Evolutionary conservation across 1,140 invertebrate genomes (phyloP), one percentile per base, ranked within the genome.

Genomic region (Hyles vespertilio): DNA sequence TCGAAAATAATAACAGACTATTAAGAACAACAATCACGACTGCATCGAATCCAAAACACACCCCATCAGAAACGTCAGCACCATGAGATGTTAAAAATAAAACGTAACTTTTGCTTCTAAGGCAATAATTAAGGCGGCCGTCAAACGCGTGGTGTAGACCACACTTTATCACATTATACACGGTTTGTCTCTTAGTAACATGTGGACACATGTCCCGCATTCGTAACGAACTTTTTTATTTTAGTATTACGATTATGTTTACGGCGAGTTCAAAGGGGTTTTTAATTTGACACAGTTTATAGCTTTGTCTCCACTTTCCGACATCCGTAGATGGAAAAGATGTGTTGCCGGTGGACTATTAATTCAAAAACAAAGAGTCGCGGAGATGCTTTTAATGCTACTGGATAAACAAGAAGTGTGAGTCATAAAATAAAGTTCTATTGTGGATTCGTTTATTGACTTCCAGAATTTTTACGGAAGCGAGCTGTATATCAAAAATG

Each of bases 211-310:
- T 87, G 84, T 85, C 81, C 76, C 71, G 78, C 72, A 81, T 84
- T 81, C 68, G 62, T 68, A 79, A 81, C 71, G 70, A 71, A 56
- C 55, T 66, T 70, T 22, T 65, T 70, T 73, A 71, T 70, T 68
- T 66, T 60, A 43, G 62, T 62, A 66, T 59, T 79, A 77, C 74
- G 81, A 84, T 79, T 80, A 82, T 81, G 75, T 81, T 74, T 65
- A 77, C 81, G 81, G 84, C 72, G 50, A 65, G 72, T 82, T 87
- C 82, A 84, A 87, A 87, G 76, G 71, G 74, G 77, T 84, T 85
- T 83, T 84, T 84, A 87, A 87, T 87, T 87, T 85, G 84, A 85
- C 84, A 84, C 84, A 85, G 62, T 87, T 87, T 84, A 87, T 82
- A 64, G 77, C 70, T 77, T 70, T 74, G 76, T 81, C 69, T 73